Evolutionary conservation across 1,140 invertebrate genomes (phyloP), one percentile per base, ranked within the genome.

Genomic region (Drosophila funebris): DNA sequence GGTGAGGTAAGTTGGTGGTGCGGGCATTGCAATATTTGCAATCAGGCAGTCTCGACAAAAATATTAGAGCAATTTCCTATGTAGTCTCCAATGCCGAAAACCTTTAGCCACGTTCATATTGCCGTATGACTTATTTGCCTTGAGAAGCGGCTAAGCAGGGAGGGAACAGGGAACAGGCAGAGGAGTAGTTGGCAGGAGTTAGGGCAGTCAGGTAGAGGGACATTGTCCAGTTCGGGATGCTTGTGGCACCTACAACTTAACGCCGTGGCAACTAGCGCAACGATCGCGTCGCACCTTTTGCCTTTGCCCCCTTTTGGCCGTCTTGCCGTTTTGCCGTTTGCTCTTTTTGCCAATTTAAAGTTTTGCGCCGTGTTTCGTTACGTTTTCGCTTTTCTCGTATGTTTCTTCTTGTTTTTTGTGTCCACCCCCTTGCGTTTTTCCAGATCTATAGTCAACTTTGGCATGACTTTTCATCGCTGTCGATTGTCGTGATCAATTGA

Each of bases 401-500:
- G 22, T 63, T 78, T 77, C 66, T 33, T 79, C 76, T 74, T 88
- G 68, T 76, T 74, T 88, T 85, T 87, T 27, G 11, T 22, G 16
- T 24, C 16, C 9, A 6, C 11, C 27, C 14, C 37, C 33, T 20
- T 6, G 8, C 18, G 14, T 62, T 77, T 77, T 78, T 58, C 54
- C 53, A 50, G 62, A 72, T 82, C 48, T 39, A 67, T 62, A 76
- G 80, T 89, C 84, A 89, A 89, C 85, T 90, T 90, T 90, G 85
- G 85, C 85, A 90, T 90, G 85, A 90, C 85, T 90, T 90, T 90
- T 90, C 88, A 88, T 90, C 82, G 81, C 82, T 90, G 85, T 90
- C 89, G 89, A 89, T 91, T 91, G 90, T 91, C 90, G 90, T 91
- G 90, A 91, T 91, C 90, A 91, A 91, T 91, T 91, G 90, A 91